phyloP scores from a whole-genome alignment of 1,140 invertebrate genomes.

The Nasonia vitripennis region DNA sequence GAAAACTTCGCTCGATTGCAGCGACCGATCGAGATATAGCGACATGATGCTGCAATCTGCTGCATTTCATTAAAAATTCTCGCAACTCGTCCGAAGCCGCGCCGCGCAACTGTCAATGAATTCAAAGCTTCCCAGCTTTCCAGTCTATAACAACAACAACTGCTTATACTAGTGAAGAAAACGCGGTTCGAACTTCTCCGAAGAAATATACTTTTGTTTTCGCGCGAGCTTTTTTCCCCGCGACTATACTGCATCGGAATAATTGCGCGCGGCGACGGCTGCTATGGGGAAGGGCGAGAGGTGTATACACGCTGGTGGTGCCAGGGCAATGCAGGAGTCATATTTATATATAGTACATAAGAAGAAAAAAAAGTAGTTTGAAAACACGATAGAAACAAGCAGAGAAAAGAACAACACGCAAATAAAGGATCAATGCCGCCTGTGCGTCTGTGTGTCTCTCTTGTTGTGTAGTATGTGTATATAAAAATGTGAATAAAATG shows the following conservation, averaged over 20 bases:
- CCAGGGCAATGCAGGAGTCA: neutral
- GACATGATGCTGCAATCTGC: no score
- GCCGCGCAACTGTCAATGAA: no score
- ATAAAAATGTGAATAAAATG: neutral
- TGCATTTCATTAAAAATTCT: no score
- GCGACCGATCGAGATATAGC: no score
- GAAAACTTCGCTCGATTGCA: no score
- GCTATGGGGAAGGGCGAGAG: neutral
- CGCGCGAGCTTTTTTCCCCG: constrained; percentile 11
- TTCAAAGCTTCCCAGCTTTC: no score
- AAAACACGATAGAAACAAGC: constrained; percentile 12
- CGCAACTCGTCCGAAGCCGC: no score
- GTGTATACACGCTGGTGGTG: no score
- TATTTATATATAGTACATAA: neutral
- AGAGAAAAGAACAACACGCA: constrained; percentile 6
- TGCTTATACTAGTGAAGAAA: no score
- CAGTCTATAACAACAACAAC: no score
- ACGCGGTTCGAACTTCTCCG: neutral
- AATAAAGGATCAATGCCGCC: constrained; percentile 16
- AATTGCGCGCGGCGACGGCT: neutral
- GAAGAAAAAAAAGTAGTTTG: constrained; percentile 21
- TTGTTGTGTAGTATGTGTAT: neutral
- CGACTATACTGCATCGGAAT: constrained; percentile 8
- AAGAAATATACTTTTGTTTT: constrained; percentile 26
- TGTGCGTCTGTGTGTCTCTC: neutral